Base-by-base conservation (phyloP, 2,888 invertebrate species). In the Allolobophora icterica region DNA sequence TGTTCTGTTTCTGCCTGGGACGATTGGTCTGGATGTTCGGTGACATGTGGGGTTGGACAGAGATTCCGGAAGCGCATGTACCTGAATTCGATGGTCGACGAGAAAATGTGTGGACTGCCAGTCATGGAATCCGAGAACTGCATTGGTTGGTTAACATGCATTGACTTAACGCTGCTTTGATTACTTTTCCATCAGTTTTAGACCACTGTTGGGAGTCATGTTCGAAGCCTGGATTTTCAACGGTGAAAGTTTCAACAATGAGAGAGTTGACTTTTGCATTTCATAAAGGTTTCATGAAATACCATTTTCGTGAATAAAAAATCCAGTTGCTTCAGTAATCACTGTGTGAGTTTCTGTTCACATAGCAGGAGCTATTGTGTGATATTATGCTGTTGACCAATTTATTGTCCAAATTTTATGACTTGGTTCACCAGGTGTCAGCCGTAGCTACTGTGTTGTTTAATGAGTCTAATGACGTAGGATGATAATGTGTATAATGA, bases 1-100 rank as follows among this genome's bases (percentile, higher is more conserved):
- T 98, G 98, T 98, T 98, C 93, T 95, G 95, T 95, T 19, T 95
- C 95, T 4, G 94, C 94, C 8, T 96, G 96, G 96, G 94, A 95
- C 4, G 95, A 95, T 30, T 96, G 96, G 96, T 94, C 95, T 0
- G 94, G 95, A 19, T 96, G 96, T 92, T 95, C 95, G 40, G 96
- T 95, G 17, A 94, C 95, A 5, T 96, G 96, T 93, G 96, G 96
- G 3, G 93, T 94, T 8, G 97, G 97, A 92, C 97, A 97, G 0
- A 96, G 97, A 91, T 96, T 97, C 21, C 96, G 98, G 0, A 96
- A 96, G 35, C 93, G 95, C 30, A 93, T 92, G 91, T 93, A 95
- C 83, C 93, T 93, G 58, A 94, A 94, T 92, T 93, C 94, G 6
- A 93, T 93, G 90, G 94, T 94, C 83, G 93, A 93, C 30, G 91